Evolutionary conservation across 2,797 vertebrate genomes (phyloP).

Genomic region (Setipinna tenuifilis): DNA sequence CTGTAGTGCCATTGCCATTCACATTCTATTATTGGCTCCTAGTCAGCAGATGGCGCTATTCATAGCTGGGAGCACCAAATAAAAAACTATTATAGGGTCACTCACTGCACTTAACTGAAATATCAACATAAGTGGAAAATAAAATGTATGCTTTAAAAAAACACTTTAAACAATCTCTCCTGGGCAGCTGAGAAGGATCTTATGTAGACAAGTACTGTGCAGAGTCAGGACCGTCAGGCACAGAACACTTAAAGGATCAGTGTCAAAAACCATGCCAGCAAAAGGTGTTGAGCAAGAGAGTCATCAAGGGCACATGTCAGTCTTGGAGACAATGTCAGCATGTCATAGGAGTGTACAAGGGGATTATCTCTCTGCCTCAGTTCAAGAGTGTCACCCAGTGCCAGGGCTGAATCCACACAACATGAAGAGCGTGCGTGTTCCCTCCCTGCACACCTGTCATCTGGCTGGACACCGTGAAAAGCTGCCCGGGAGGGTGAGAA

Average conservation of each 20-base stretch:
- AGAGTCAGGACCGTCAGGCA: background rate
- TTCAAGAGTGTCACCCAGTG: background rate
- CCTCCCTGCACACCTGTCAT: no score
- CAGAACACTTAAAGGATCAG: background rate
- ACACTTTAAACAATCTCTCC: no score
- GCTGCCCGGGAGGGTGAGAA: no score
- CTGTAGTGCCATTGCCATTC: background rate
- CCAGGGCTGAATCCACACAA: background rate
- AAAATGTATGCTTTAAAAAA: no score
- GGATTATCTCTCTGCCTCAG: background rate
- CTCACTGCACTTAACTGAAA: no score
- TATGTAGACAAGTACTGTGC: background rate
- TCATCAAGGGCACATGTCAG: background rate
- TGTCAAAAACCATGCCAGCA: background rate
- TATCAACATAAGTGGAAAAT: no score
- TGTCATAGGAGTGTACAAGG: background rate
- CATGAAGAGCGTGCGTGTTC: background rate
- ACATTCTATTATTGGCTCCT: background rate
- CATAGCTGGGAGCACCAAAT: background rate
- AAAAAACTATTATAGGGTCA: no score
- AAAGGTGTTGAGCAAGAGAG: background rate
- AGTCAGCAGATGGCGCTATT: background rate
- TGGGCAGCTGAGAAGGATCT: background rate
- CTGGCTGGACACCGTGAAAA: no score
- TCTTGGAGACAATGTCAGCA: background rate